Evolutionary conservation across 2,113 vertebrate genomes (phyloP).

Genomic region (Falco punctatus): DNA sequence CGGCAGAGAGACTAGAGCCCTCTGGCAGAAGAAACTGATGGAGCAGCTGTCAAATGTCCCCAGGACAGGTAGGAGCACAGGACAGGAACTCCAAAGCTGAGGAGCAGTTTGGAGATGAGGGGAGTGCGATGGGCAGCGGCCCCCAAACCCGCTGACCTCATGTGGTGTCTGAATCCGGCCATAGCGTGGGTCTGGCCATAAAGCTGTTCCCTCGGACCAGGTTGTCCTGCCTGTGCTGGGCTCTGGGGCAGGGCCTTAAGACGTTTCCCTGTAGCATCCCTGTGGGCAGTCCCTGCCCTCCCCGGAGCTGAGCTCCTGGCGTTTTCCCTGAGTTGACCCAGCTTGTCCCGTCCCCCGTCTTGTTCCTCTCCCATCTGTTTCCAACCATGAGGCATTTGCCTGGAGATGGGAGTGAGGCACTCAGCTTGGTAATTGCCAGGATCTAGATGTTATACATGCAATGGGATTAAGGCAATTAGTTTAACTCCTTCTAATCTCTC

Average conservation of each 20-base stretch:
- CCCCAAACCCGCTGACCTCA: not conserved
- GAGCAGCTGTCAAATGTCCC: constrained; percentile 81
- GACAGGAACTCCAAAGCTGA: not conserved
- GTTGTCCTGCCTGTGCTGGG: not conserved
- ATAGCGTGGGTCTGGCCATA: not conserved
- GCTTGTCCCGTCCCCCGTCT: not conserved
- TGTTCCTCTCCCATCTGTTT: constrained; percentile 25
- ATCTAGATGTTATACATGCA: constrained; percentile 36
- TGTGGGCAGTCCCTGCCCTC: not conserved
- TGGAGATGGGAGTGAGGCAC: not conserved
- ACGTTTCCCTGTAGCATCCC: not conserved
- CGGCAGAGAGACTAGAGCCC: constrained; percentile 63
- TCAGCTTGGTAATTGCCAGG: not conserved
- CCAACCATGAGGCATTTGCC: not conserved
- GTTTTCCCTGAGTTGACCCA: not conserved
- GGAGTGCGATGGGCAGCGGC: not conserved
- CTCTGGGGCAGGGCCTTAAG: not conserved
- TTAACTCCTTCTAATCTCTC: constrained; percentile 52
- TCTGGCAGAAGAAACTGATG: constrained; percentile 76
- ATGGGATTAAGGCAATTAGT: constrained; percentile 61
- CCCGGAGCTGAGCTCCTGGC: not conserved
- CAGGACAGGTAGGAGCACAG: constrained; percentile 79
- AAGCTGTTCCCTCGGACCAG: not conserved
- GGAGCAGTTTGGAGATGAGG: not conserved
- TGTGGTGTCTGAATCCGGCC: not conserved